Conservation (phyloP, 2,888 invertebrate species). For the Tetragonisca angustula region DNA sequence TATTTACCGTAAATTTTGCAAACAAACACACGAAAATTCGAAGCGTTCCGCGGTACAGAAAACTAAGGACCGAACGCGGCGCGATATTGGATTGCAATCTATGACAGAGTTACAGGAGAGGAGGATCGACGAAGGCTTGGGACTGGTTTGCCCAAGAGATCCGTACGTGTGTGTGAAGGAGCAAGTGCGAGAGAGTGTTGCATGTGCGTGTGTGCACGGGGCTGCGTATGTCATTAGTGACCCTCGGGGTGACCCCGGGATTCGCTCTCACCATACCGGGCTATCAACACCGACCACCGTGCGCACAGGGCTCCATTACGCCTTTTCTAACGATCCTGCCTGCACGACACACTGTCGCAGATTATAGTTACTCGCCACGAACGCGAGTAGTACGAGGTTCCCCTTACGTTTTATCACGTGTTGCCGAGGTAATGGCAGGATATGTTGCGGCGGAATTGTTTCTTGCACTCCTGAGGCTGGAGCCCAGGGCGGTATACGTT, state of each 20-base stretch:
- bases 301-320: conserved; percentile 72
- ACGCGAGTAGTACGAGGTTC: conserved; percentile 42
- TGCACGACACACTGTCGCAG: conserved; percentile 67
- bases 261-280: conserved; percentile 78
- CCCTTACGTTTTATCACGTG: conserved; percentile 58
- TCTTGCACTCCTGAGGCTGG: conserved; percentile 28
- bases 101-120: conserved; percentile 13
- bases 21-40: not conserved
- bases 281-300: conserved; percentile 80
- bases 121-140: conserved; percentile 12
- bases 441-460: conserved; percentile 50
- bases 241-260: conserved; percentile 78
- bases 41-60: not conserved
- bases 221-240: conserved; percentile 83
- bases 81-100: conserved; percentile 16
- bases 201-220: conserved; percentile 42
- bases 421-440: conserved; percentile 53
- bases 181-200: conserved; percentile 12
- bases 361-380: conserved; percentile 53
- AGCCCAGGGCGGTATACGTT: not conserved
- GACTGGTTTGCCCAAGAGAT: conserved; percentile 32
- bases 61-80: not conserved
- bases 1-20: no score
- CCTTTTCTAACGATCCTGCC: conserved; percentile 69
- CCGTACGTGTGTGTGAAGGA: not conserved